Percentiles rank a stretch among this genome's conserved stretches.
Conservation (phyloP, 2,113 vertebrate genomes). For the Tamias sibiricus region DNA sequence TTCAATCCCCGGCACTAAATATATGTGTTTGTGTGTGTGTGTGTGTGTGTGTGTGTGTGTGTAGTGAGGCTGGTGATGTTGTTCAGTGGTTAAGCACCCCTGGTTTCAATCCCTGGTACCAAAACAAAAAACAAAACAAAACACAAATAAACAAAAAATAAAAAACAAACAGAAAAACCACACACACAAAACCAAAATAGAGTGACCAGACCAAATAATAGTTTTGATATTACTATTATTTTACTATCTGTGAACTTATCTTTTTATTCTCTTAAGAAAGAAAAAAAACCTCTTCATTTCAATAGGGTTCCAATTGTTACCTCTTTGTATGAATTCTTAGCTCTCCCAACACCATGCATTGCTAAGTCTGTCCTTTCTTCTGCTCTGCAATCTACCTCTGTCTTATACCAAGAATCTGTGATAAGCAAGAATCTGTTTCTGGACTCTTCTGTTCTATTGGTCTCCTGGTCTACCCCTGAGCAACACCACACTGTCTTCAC, state of each 20-base stretch:
- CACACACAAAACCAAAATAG: no score
- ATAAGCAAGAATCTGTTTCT: neutral
- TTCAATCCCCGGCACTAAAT: no score
- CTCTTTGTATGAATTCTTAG: neutral
- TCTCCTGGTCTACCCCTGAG: neutral
- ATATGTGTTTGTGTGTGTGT: no score
- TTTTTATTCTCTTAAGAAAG: neutral
- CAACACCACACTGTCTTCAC: neutral
- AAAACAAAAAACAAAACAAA: no score
- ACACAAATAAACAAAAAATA: no score
- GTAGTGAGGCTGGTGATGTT: no score
- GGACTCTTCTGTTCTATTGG: neutral
- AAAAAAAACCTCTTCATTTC: no score
- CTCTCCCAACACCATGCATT: neutral
- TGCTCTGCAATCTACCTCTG: neutral
- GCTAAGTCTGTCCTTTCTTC: neutral
- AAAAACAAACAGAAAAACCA: no score
- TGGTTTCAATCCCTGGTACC: no score
- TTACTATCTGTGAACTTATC: neutral
- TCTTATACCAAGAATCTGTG: neutral
- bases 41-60: no score
- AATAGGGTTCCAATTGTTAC: neutral
- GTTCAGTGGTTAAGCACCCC: no score
- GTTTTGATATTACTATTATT: neutral
- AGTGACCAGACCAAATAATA: no score